Evolutionary conservation across 1,140 invertebrate species (phyloP).

Genomic region (roundworm (Caenorhabditis elegans)): WBcel235 BX284605.5:13232001-13232500

Average conservation of each 20-base stretch:
- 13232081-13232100: no score
- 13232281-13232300: neutral
- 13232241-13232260: neutral
- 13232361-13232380: conserved; percentile 5
- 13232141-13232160: no score
- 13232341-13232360: neutral
- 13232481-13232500: conserved; percentile 10
- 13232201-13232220: no score
- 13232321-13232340: neutral
- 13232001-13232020: no score
- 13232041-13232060: no score
- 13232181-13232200: no score
- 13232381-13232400: neutral
- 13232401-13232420: neutral
- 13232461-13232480: neutral
- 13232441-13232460: neutral
- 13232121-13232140: no score
- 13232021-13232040: no score
- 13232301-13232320: neutral
- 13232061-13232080: no score
- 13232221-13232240: no score
- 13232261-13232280: neutral
- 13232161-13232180: no score
- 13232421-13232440: conserved; percentile 23
- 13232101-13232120: no score